Conservation (phyloP, 2,113 vertebrate genomes). For the Apteryx mantelli region DNA sequence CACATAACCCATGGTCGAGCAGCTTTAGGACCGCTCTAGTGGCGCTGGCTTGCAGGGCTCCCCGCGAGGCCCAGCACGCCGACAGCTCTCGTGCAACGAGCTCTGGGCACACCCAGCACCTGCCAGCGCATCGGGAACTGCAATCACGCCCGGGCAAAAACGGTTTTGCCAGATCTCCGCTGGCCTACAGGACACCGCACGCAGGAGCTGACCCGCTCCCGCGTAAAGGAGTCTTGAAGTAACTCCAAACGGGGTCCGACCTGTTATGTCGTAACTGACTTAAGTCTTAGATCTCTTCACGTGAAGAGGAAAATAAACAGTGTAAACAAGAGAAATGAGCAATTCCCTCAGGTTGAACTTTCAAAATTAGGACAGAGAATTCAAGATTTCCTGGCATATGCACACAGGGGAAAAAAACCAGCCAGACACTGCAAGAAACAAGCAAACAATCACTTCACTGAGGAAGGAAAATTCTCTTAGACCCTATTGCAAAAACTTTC, state of each 20-base stretch:
- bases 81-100: not conserved
- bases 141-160: not conserved
- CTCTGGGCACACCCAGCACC: not conserved
- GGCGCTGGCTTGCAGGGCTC: not conserved
- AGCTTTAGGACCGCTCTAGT: not conserved
- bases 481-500: not conserved
- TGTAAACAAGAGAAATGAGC: not conserved
- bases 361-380: not conserved
- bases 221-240: not conserved
- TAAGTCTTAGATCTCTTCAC: not conserved
- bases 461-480: constrained; percentile 7
- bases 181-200: not conserved
- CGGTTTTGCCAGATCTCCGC: not conserved
- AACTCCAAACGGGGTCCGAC: not conserved
- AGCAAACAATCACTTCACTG: constrained; percentile 1
- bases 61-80: fast-evolving
- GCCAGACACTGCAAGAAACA: not conserved
- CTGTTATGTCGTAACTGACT: not conserved
- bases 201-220: not conserved
- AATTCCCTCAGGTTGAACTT: not conserved
- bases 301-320: fast-evolving
- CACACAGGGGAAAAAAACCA: not conserved
- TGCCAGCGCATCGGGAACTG: not conserved
- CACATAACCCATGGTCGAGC: not conserved
- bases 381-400: not conserved